A percentile compares a stretch with the other conserved stretches of the same genome.
Conservation (phyloP, 2,113 vertebrate species). For the Chaetura pelagica region DNA sequence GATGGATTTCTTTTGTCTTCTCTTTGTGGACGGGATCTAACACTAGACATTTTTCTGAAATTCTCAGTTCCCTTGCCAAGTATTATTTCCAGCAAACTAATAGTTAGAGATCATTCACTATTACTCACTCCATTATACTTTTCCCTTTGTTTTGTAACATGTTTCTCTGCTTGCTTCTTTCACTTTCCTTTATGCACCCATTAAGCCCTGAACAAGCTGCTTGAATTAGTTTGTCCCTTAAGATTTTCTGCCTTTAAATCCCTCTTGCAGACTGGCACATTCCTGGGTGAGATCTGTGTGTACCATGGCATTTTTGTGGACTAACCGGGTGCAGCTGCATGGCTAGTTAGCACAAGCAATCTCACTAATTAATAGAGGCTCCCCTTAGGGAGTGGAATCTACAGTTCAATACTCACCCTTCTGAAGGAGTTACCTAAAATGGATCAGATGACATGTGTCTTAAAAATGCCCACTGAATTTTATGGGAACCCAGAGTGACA, state of each 20-base stretch:
- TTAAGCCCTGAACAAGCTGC: neutral
- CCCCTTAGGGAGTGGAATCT: conserved; percentile 3
- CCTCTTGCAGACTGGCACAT: neutral
- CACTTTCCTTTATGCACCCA: neutral
- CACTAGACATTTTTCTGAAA: neutral
- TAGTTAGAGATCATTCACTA: neutral
- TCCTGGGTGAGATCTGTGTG: neutral
- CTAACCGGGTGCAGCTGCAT: neutral
- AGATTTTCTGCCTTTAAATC: conserved; percentile 38
- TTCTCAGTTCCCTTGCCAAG: conserved; percentile 17
- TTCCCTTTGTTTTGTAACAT: conserved; percentile 13
- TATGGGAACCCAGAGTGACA: neutral
- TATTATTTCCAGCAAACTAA: conserved; percentile 5
- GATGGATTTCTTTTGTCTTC: conserved; percentile 3
- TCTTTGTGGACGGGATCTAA: conserved; percentile 11
- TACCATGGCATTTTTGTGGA: neutral
- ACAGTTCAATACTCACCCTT: neutral
- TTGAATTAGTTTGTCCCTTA: conserved; percentile 17
- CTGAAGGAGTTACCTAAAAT: neutral
- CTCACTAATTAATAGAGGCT: neutral
- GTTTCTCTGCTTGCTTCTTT: conserved; percentile 20
- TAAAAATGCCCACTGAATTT: neutral
- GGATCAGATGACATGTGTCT: neutral
- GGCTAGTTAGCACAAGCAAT: neutral
- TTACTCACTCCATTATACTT: conserved; percentile 17